Conservation (phyloP, 1,140 invertebrate genomes). For the Diuraphis noxia region DNA sequence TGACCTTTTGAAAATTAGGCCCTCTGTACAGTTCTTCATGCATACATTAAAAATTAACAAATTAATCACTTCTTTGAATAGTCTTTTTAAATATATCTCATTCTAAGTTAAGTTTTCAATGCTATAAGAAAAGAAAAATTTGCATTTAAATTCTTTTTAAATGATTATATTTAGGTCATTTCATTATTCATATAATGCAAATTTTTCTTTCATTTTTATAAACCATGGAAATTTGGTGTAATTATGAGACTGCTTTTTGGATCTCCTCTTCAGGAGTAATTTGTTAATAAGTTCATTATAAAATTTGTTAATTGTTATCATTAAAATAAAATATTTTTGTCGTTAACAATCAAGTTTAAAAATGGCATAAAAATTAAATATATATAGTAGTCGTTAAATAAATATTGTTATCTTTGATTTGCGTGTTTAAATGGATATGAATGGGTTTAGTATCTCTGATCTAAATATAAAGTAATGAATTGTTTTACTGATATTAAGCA, state of each 20-base stretch:
- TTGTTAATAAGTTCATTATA: slow-evolving; percentile 52
- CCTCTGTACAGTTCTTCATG: slow-evolving; percentile 26
- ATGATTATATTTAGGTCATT: slow-evolving; percentile 20
- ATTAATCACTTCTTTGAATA: slow-evolving; percentile 34
- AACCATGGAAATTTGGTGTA: slow-evolving; percentile 51
- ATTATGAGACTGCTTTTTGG: slow-evolving; percentile 53
- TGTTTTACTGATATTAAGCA: not conserved
- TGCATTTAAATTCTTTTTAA: slow-evolving; percentile 17
- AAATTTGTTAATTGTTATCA: slow-evolving; percentile 52
- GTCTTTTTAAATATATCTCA: slow-evolving; percentile 33
- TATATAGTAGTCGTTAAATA: not conserved
- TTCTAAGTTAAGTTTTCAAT: slow-evolving; percentile 45
- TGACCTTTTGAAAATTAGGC: not conserved
- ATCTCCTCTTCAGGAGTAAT: slow-evolving; percentile 49
- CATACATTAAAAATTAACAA: slow-evolving; percentile 3
- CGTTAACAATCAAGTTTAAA: slow-evolving; percentile 46
- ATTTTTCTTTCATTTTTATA: slow-evolving; percentile 49
- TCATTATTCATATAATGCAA: slow-evolving; percentile 7
- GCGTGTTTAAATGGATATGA: slow-evolving; percentile 14
- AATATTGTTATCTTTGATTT: slow-evolving; percentile 16
- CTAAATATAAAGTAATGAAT: not conserved
- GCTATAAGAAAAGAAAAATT: slow-evolving; percentile 48
- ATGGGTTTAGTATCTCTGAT: slow-evolving; percentile 16
- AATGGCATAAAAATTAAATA: slow-evolving; percentile 19
- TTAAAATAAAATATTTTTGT: slow-evolving; percentile 53